Conservation (phyloP, 2,888 invertebrate species). For the Drosophila glabriapex region DNA sequence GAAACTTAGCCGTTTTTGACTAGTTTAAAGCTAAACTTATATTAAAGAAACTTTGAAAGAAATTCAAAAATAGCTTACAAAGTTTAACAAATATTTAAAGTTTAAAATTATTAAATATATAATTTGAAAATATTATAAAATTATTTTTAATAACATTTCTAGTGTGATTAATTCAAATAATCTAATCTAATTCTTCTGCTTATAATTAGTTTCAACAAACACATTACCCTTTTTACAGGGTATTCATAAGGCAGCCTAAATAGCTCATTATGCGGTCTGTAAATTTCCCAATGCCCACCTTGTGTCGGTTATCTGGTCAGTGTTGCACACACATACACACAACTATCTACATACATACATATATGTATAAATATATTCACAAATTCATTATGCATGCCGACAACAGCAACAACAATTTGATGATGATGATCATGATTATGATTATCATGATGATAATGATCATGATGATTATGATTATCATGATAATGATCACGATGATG, state of each 20-base stretch:
- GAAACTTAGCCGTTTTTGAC: background rate
- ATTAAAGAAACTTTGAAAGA: background rate
- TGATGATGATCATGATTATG: no score
- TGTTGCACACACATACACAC: conserved; percentile 15
- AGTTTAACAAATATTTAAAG: background rate
- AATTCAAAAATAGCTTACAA: no score
- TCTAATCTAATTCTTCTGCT: background rate
- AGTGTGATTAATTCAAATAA: background rate
- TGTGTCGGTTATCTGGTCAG: conserved; percentile 52
- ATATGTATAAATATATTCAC: background rate
- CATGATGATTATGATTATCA: no score
- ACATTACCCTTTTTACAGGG: conserved; percentile 19
- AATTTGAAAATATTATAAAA: background rate
- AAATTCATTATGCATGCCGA: conserved; percentile 42
- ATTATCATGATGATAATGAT: no score
- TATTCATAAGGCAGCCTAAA: conserved; percentile 15
- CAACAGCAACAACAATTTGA: conserved; percentile 27
- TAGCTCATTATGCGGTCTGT: conserved; percentile 39
- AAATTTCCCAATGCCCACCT: conserved; percentile 51
- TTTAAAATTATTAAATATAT: background rate
- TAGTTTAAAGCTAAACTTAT: background rate
- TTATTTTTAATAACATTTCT: background rate
- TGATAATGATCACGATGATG: no score
- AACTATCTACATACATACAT: conserved; percentile 25
- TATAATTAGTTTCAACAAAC: background rate